Evolutionary conservation across 1,140 invertebrate species (phyloP), one percentile per base, ranked within the genome.

Genomic region (Drosophila ficusphila): DNA sequence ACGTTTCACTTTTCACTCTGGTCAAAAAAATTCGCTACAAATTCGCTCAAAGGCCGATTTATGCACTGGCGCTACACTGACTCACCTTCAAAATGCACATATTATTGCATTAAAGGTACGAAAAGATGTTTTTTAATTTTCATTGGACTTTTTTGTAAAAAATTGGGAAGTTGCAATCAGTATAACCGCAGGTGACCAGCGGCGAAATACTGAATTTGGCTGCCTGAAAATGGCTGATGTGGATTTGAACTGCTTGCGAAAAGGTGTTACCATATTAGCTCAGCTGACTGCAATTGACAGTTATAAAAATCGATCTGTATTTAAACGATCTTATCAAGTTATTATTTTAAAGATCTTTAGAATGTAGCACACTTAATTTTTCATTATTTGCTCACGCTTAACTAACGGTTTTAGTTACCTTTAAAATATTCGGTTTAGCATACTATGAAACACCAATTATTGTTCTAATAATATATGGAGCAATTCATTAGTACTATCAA

Each of bases 11-110:
- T 85, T 85, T 83, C 70, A 79, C 68, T 77, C 21, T 42, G 23
- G 12, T 67, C 27, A 39, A 11, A n/a, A 14, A 19, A n/a, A 34
- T 47, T 31, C 16, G 9, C 4, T 6, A 14, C n/a, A 16, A 8
- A 31, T 4, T 61, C 21, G 36, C 5, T 49, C 1, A 11, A 16
- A 34, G 25, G 19, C 21, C 6, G 11, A 3, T 52, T 42, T 33
- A n/a, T 12, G 25, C 42, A 51, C 29, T 56, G 36, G 33, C 27
- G 16, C 4, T 33, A 19, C 29, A 42, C 67, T 8, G 67, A 77
- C 81, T 86, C 82, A 86, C 81, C 81, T 86, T 86, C 82, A 86
- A 86, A 86, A 88, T 86, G 73, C 82, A 86, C 81, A 86, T 86
- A 86, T 86, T 86, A 85, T 83, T 85, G 79, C 81, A 78, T 83